Evolutionary conservation across 1,140 invertebrate species (phyloP).

Genomic region (Orchestia grillus): DNA sequence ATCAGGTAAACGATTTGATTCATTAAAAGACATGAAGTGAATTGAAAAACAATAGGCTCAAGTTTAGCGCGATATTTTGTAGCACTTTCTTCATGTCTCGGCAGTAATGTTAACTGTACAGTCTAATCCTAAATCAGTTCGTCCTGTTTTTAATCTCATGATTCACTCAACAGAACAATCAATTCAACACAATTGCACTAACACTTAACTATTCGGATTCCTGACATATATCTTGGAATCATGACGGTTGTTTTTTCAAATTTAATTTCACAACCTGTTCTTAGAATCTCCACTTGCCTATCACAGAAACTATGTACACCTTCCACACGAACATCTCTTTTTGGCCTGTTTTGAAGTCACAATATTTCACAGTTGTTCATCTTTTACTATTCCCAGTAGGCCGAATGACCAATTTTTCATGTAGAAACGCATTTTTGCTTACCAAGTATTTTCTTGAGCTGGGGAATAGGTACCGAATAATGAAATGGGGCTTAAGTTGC

Average conservation of each 20-base stretch:
- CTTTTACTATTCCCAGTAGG: not conserved
- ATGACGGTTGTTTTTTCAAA: not conserved
- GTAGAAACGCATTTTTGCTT: not conserved
- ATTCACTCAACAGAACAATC: conserved; percentile 33
- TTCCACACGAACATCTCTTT: not conserved
- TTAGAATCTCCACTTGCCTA: conserved; percentile 5
- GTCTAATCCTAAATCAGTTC: conserved; percentile 17
- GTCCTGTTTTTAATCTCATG: not conserved
- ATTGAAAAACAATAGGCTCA: not conserved
- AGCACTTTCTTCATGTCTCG: not conserved
- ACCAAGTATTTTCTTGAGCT: not conserved
- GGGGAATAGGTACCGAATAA: not conserved
- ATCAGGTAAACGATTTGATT: not conserved
- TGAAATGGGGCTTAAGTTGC: not conserved
- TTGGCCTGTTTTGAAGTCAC: not conserved
- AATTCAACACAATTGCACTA: conserved; percentile 55
- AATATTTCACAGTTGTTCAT: not conserved
- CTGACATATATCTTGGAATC: not conserved
- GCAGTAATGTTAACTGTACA: conserved; percentile 28
- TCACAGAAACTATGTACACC: conserved; percentile 44
- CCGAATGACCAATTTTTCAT: not conserved
- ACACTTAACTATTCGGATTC: conserved; percentile 14
- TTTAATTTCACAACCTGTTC: conserved; percentile 18
- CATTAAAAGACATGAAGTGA: not conserved
- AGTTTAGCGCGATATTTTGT: not conserved